Evolutionary conservation across 1,140 invertebrate genomes (phyloP).

Genomic region (Hyposmocoma kahamanoa): DNA sequence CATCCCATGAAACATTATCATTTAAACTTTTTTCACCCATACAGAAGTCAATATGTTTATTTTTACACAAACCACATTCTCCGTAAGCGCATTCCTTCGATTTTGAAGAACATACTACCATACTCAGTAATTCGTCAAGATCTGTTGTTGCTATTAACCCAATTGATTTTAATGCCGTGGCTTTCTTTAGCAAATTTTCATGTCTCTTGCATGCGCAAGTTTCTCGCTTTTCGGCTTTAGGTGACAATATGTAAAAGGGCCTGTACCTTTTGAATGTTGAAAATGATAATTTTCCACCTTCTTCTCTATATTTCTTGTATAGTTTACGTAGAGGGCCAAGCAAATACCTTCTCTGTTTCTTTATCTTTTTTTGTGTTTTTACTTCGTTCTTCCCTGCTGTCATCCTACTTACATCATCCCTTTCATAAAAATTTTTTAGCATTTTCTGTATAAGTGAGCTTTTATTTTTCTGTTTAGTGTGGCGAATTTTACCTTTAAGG

Average conservation of each 20-base stretch:
- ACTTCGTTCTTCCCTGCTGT: conserved; percentile 20
- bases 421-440: conserved; percentile 8
- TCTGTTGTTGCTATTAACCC: conserved; percentile 5
- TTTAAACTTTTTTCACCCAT: no score
- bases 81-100: no score
- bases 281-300: conserved; percentile 6
- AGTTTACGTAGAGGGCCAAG: conserved; percentile 9
- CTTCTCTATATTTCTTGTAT: conserved; percentile 8
- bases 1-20: no score
- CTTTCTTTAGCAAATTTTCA: conserved; percentile 12
- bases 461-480: not conserved
- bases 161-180: conserved; percentile 1
- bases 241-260: conserved; percentile 10
- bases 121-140: no score
- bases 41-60: no score
- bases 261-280: conserved; percentile 10
- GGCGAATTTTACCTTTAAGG: not conserved
- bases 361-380: conserved; percentile 8
- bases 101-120: no score
- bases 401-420: conserved; percentile 12
- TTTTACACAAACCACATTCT: no score
- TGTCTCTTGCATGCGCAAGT: no score
- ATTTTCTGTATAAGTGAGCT: conserved; percentile 7
- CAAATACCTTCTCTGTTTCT: conserved; percentile 16
- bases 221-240: conserved; percentile 3